These are phyloP conservation scores for Tachina lurida DNA, from an alignment of 2,888 invertebrate species.

Conservation along the genomic window DNA sequence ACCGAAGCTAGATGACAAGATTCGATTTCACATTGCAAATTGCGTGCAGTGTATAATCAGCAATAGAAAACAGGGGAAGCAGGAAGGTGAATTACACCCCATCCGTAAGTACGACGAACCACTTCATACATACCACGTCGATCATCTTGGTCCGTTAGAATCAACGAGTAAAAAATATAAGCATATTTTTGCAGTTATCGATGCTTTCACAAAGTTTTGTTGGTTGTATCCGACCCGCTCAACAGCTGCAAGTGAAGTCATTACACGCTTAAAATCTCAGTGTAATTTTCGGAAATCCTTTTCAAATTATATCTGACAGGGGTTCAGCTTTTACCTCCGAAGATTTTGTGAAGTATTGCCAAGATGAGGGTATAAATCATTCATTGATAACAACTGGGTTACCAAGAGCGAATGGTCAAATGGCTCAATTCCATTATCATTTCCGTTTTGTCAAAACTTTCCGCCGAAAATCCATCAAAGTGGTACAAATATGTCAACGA, in stretches of 20 bases:
- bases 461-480: slow-evolving; percentile 17
- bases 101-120: neutral
- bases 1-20: slow-evolving; percentile 55
- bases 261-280: slow-evolving; percentile 65
- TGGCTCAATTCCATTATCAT: slow-evolving; percentile 51
- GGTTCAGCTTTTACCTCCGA: slow-evolving; percentile 76
- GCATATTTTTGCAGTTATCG: neutral
- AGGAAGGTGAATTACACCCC: slow-evolving; percentile 47
- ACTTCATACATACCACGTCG: neutral
- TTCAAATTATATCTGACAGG: slow-evolving; percentile 77
- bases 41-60: no score
- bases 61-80: slow-evolving; percentile 57
- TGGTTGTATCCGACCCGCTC: neutral
- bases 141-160: neutral
- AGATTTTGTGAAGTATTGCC: slow-evolving; percentile 77
- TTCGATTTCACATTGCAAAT: slow-evolving; percentile 31
- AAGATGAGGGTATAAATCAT: slow-evolving; percentile 73
- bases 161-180: neutral
- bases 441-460: slow-evolving; percentile 55
- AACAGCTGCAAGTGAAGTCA: neutral
- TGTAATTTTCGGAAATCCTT: slow-evolving; percentile 79
- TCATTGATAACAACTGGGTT: slow-evolving; percentile 59
- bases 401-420: slow-evolving; percentile 62
- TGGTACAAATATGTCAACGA: no score
- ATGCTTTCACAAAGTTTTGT: slow-evolving; percentile 4